These are phyloP conservation scores for Popillia japonica DNA, from an alignment of 1,140 invertebrate genomes.

Conservation along the genomic window DNA sequence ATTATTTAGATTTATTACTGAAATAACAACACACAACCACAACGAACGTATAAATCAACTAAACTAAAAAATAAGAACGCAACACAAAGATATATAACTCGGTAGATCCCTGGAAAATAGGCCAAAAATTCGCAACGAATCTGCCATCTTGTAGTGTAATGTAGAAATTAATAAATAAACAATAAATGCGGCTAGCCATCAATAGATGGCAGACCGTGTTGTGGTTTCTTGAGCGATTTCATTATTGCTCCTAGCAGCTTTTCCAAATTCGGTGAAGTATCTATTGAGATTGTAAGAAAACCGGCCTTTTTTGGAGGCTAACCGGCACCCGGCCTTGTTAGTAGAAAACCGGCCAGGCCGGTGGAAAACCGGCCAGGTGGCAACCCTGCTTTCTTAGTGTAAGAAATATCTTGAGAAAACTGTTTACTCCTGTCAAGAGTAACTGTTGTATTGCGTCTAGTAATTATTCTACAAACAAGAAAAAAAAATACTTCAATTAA, in stretches of 20 bases:
- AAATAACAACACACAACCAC: not conserved
- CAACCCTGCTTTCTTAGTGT: too few relatives aligned
- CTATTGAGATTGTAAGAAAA: not conserved
- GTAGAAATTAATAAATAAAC: constrained; percentile 14
- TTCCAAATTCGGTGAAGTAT: not conserved
- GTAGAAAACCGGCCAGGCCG: constrained; percentile 7
- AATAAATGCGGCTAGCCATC: not conserved
- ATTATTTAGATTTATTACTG: not conserved
- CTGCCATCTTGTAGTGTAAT: constrained; percentile 10
- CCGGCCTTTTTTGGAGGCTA: not conserved
- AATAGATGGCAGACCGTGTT: not conserved
- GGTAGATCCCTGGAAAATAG: not conserved
- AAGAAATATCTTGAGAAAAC: too few relatives aligned
- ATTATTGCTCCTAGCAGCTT: not conserved
- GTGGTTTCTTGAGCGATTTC: not conserved
- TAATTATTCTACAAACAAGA: too few relatives aligned
- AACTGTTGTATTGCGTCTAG: too few relatives aligned
- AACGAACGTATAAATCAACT: not conserved
- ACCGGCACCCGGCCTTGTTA: constrained; percentile 2
- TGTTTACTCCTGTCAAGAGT: too few relatives aligned
- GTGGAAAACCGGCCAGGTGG: not conserved
- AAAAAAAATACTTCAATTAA: too few relatives aligned
- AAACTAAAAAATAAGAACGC: constrained; percentile 9
- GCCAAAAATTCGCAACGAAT: not conserved
- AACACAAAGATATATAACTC: not conserved